Evolutionary conservation across 2,888 invertebrate species (phyloP).

Genomic region (Pemphredon lugubris): DNA sequence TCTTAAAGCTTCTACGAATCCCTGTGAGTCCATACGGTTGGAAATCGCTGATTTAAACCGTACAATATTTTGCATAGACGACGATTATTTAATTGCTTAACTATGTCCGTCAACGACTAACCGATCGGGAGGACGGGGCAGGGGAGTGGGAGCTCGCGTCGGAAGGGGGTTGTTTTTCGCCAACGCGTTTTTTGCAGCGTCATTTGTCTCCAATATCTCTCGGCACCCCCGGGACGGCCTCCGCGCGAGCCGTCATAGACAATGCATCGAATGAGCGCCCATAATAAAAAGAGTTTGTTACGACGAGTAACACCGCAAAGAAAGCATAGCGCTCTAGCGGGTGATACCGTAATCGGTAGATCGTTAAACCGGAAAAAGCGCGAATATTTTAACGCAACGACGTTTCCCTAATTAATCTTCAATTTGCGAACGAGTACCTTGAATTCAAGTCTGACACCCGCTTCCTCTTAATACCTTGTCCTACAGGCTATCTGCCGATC

Average conservation of each 20-base stretch:
- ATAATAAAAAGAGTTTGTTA: slow-evolving; percentile 72
- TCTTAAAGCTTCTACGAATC: background rate
- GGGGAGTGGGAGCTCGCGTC: slow-evolving; percentile 48
- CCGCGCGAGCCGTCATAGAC: slow-evolving; percentile 60
- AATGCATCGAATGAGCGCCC: slow-evolving; percentile 78
- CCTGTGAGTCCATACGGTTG: background rate
- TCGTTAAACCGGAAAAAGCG: background rate
- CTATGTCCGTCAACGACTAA: slow-evolving; percentile 44
- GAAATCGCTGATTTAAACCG: background rate
- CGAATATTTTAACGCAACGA: background rate
- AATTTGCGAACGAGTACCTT: too few species aligned
- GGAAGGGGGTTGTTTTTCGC: slow-evolving; percentile 66
- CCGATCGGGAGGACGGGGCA: too few species aligned
- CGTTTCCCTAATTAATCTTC: background rate
- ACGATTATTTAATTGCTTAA: slow-evolving; percentile 20
- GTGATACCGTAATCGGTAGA: slow-evolving; percentile 35
- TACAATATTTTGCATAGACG: background rate
- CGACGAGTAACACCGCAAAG: slow-evolving; percentile 63
- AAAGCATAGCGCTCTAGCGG: slow-evolving; percentile 58
- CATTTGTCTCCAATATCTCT: slow-evolving; percentile 81
- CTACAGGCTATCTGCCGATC: too few species aligned
- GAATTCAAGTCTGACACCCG: too few species aligned
- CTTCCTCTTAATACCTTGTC: too few species aligned
- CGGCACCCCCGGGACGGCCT: slow-evolving; percentile 62
- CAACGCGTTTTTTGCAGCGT: slow-evolving; percentile 77